phyloP scores from a whole-genome alignment of 2,888 invertebrate genomes.

The Rhagophthalmus giganteus region DNA sequence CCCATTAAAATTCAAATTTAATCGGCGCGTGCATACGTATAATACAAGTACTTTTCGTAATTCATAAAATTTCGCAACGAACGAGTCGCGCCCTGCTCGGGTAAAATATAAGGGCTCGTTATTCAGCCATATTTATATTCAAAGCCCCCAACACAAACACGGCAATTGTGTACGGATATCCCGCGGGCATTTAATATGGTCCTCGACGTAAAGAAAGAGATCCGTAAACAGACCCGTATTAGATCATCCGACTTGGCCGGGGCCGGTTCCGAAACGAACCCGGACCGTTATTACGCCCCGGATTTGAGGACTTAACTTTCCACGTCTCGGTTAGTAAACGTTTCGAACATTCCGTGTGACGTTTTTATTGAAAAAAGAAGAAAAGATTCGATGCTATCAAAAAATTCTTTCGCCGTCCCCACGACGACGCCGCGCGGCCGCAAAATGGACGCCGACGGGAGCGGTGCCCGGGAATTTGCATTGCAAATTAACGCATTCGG shows the following conservation, averaged over 20 bases:
- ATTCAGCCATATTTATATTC: slow-evolving; percentile 21
- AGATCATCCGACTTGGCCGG: slow-evolving; percentile 17
- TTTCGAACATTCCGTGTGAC: too few relatives aligned
- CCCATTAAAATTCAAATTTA: too few relatives aligned
- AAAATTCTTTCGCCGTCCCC: too few relatives aligned
- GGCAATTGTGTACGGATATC: slow-evolving; percentile 22
- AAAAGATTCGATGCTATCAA: too few relatives aligned
- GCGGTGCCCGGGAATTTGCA: slow-evolving; percentile 16
- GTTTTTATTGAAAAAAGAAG: slow-evolving; percentile 19
- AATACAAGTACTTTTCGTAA: too few relatives aligned
- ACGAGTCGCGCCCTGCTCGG: too few relatives aligned
- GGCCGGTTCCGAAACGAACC: slow-evolving; percentile 10
- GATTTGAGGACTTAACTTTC: slow-evolving; percentile 16
- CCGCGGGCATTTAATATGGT: slow-evolving; percentile 27
- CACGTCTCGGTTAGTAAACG: slow-evolving; percentile 16
- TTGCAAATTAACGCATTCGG: slow-evolving; percentile 21
- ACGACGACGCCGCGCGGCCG: too few relatives aligned
- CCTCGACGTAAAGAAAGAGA: slow-evolving; percentile 21
- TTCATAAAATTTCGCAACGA: too few relatives aligned
- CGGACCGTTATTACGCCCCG: slow-evolving; percentile 9
- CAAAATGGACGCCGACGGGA: too few relatives aligned
- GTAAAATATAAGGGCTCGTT: slow-evolving; percentile 7
- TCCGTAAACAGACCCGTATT: slow-evolving; percentile 28
- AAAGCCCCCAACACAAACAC: slow-evolving; percentile 25
- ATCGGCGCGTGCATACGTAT: too few relatives aligned